These are phyloP conservation scores for Gobionotothen gibberifrons DNA, from an alignment of 2,797 vertebrate genomes.

Conservation along the genomic window DNA sequence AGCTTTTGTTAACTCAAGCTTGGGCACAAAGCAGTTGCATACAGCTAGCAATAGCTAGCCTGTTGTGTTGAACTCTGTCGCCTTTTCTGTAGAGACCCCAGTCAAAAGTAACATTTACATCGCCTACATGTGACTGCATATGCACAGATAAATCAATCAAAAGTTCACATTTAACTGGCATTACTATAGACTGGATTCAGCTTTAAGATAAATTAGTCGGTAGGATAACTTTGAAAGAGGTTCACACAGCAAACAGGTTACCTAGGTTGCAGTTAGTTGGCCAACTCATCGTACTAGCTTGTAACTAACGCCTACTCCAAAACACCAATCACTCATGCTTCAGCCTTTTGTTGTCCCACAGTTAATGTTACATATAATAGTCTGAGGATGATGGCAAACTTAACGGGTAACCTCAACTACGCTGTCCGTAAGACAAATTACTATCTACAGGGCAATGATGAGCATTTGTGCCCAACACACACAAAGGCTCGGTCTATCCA, in stretches of 20 bases:
- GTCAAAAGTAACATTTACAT: slow-evolving; percentile 39
- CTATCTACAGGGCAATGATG: slow-evolving; percentile 22
- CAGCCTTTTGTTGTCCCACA: slow-evolving; percentile 15
- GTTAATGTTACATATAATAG: neutral
- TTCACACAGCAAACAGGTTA: slow-evolving; percentile 78
- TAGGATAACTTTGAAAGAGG: slow-evolving; percentile 63
- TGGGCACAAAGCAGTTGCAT: slow-evolving; percentile 84
- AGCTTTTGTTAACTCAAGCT: slow-evolving; percentile 82
- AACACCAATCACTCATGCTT: slow-evolving; percentile 15
- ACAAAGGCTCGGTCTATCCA: slow-evolving; percentile 79
- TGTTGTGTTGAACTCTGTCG: slow-evolving; percentile 76
- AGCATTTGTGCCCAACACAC: slow-evolving; percentile 51
- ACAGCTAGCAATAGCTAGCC: slow-evolving; percentile 77
- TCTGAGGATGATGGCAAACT: neutral
- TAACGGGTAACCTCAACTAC: neutral
- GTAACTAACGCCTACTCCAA: slow-evolving; percentile 42
- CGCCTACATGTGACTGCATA: slow-evolving; percentile 1
- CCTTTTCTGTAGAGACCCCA: slow-evolving; percentile 51
- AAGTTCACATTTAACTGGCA: neutral
- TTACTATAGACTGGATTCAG: accelerated
- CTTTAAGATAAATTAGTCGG: slow-evolving; percentile 5
- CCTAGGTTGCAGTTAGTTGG: slow-evolving; percentile 62
- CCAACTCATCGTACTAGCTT: slow-evolving; percentile 59
- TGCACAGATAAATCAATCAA: accelerated
- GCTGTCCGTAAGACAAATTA: slow-evolving; percentile 10